These are phyloP conservation scores for Parnassius orleans DNA, from an alignment of 2,888 invertebrate genomes.

Conservation along the genomic window DNA sequence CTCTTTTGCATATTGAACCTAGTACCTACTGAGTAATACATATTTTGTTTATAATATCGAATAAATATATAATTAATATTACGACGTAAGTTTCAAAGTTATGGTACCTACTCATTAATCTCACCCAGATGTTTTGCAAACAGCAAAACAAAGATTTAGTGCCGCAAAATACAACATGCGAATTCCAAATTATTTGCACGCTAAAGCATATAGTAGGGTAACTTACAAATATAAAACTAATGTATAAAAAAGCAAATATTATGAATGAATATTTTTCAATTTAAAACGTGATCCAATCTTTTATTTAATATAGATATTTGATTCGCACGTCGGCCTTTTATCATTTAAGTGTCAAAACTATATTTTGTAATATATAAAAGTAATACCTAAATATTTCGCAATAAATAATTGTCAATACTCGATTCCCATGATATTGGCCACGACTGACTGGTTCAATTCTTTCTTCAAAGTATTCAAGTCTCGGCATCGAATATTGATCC, in stretches of 20 bases:
- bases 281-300: background rate
- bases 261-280: background rate
- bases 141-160: background rate
- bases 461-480: constrained; percentile 12
- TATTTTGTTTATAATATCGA: too few relatives aligned
- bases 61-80: too few relatives aligned
- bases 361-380: background rate
- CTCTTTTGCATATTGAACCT: too few relatives aligned
- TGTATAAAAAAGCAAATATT: background rate
- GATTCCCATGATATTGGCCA: constrained; percentile 28
- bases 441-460: constrained; percentile 24
- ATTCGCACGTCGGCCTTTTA: constrained; percentile 9
- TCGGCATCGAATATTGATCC: constrained; percentile 19
- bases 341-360: background rate
- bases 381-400: background rate
- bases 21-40: too few relatives aligned
- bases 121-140: background rate
- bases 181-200: background rate
- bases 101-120: background rate
- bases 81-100: background rate
- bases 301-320: background rate
- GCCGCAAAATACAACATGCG: background rate
- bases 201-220: background rate
- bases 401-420: constrained; percentile 16
- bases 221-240: background rate